Evolutionary conservation across 30 jellyfish, hydroid and myxozoan genomes (phyloP), one percentile per base, ranked within the genome.

Genomic region (Turritopsis dohrnii): DNA sequence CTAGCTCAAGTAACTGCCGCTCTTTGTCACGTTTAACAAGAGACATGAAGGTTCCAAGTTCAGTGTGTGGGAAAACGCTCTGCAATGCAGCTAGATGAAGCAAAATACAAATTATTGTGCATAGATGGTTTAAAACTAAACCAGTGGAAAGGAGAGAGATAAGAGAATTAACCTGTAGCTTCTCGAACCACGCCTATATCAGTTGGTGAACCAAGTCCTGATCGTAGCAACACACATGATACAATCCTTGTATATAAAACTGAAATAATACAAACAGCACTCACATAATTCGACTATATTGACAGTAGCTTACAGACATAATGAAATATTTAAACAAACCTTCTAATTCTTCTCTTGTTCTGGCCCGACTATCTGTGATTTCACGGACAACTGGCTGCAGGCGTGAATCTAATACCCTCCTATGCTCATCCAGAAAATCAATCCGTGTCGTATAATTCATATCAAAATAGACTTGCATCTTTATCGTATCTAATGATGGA

Each of bases 121-220:
- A n/a, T n/a, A n/a, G n/a, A n/a, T n/a, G n/a, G n/a, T n/a, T n/a
- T n/a, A n/a, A n/a, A n/a, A n/a, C n/a, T n/a, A n/a, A n/a, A n/a
- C n/a, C n/a, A n/a, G n/a, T n/a, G n/a, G n/a, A n/a, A n/a, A n/a
- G n/a, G n/a, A n/a, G n/a, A n/a, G n/a, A n/a, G n/a, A n/a, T n/a
- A n/a, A n/a, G n/a, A n/a, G n/a, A n/a, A n/a, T n/a, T n/a, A 23
- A 92, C 98, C 98, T 75, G 98, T 92, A 16, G 96, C 95, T 79
- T 92, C 98, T 29, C 98, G 83, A 21, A 92, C 98, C 28, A 92
- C 98, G 22, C 94, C 91, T 21, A 92, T 87, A 76, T 85, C 96
- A 17, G 98, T 92, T 24, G 98, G 98, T 9, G 98, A 87, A 18
- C 98, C 98, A 66, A 92, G 90, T 22, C 98, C 98, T 18, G 98